These are phyloP conservation scores for Stegodyphus mimosarum DNA, from an alignment of 1,140 invertebrate genomes.

Conservation along the genomic window DNA sequence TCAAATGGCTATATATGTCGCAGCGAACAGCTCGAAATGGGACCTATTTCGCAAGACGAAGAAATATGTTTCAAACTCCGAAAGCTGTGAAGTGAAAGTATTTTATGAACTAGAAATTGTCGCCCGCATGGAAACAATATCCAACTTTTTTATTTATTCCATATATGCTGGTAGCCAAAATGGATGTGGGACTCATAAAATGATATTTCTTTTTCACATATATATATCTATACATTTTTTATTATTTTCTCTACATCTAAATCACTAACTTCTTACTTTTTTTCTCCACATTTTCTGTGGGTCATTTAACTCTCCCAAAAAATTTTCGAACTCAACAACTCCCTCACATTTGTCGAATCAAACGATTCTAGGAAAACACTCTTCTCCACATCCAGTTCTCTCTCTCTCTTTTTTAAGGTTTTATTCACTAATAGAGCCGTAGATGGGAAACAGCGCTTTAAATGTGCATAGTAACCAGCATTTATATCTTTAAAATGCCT, in stretches of 20 bases:
- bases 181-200: conserved; percentile 49
- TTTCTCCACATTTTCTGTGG: conserved; percentile 20
- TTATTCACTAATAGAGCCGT: neutral
- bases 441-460: neutral
- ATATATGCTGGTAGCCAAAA: conserved; percentile 21
- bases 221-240: neutral
- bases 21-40: conserved; percentile 31
- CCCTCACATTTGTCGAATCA: conserved; percentile 22
- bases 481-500: neutral
- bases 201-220: conserved; percentile 29
- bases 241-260: conserved; percentile 34
- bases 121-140: conserved; percentile 53
- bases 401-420: neutral
- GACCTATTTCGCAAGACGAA: conserved; percentile 28
- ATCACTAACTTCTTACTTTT: conserved; percentile 7
- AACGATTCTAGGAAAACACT: neutral
- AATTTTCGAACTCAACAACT: conserved; percentile 38
- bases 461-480: neutral
- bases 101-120: conserved; percentile 54
- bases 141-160: conserved; percentile 55
- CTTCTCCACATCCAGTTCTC: neutral
- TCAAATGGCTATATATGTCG: conserved; percentile 26
- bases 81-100: conserved; percentile 45
- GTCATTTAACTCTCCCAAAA: conserved; percentile 28
- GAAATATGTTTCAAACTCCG: conserved; percentile 43